These are phyloP conservation scores for Penaeus indicus DNA, from an alignment of 1,140 invertebrate genomes.

Conservation along the genomic window DNA sequence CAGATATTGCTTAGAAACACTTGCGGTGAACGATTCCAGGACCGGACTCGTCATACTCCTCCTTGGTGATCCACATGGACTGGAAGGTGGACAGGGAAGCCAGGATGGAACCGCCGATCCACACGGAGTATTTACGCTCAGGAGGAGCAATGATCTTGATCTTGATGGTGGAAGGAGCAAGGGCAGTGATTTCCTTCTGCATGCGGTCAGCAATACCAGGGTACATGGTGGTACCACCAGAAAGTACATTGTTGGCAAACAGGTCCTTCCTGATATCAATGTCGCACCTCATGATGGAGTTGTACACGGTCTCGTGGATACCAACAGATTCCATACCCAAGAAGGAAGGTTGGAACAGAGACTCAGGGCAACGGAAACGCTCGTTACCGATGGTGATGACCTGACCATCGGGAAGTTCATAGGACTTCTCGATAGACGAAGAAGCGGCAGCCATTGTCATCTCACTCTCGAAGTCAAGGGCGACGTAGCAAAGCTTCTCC, in stretches of 20 bases:
- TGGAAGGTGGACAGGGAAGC: slow-evolving; percentile 91
- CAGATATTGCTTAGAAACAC: slow-evolving; percentile 73
- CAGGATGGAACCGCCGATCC: slow-evolving; percentile 90
- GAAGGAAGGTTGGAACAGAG: slow-evolving; percentile 86
- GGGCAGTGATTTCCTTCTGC: slow-evolving; percentile 90
- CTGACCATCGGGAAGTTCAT: slow-evolving; percentile 88
- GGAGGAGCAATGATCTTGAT: slow-evolving; percentile 96
- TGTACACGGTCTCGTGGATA: slow-evolving; percentile 88
- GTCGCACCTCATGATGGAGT: slow-evolving; percentile 91
- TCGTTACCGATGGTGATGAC: slow-evolving; percentile 84
- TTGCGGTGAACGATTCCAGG: slow-evolving; percentile 75
- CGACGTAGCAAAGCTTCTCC: slow-evolving; percentile 69
- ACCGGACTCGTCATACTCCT: slow-evolving; percentile 77
- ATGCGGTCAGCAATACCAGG: slow-evolving; percentile 87
- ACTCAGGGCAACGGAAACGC: slow-evolving; percentile 88
- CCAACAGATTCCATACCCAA: slow-evolving; percentile 86
- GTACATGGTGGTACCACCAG: slow-evolving; percentile 85
- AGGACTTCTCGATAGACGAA: slow-evolving; percentile 78
- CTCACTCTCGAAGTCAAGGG: slow-evolving; percentile 46
- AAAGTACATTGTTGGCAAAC: slow-evolving; percentile 87
- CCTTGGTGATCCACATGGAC: slow-evolving; percentile 91
- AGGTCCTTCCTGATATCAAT: slow-evolving; percentile 87
- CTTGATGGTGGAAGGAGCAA: slow-evolving; percentile 89
- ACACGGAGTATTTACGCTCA: slow-evolving; percentile 93
- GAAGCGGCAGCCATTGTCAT: slow-evolving; percentile 6